Percentiles rank a stretch among this genome's conserved stretches.
Evolutionary conservation across 2,797 vertebrate species (phyloP).

Genomic region (Gambelia wislizenii): DNA sequence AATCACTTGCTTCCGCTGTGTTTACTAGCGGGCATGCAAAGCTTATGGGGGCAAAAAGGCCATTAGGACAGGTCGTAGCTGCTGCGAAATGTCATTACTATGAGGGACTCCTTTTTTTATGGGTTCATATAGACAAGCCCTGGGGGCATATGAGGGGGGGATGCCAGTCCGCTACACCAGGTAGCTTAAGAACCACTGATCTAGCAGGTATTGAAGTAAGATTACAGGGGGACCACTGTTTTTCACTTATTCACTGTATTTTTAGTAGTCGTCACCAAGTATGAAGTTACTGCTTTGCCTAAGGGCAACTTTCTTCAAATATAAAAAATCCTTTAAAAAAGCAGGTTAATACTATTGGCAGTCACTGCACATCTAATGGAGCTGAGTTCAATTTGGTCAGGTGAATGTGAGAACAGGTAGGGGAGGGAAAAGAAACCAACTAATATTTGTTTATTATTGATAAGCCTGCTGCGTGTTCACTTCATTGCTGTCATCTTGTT

Average conservation of each 20-base stretch:
- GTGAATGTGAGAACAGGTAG: neutral
- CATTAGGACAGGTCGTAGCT: no score
- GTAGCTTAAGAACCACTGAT: no score
- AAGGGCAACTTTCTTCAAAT: neutral
- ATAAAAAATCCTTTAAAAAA: neutral
- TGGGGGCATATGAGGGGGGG: no score
- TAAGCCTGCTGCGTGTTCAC: neutral
- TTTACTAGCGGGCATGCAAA: no score
- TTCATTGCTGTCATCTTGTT: neutral
- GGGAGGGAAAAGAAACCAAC: neutral
- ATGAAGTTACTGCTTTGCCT: neutral
- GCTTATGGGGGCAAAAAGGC: no score
- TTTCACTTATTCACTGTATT: neutral
- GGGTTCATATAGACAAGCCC: no score
- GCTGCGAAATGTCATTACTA: no score
- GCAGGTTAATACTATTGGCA: neutral
- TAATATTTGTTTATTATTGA: neutral
- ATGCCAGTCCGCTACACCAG: no score
- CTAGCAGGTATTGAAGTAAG: neutral
- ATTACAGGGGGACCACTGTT: neutral
- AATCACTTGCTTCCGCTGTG: no score
- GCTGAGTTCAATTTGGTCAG: neutral
- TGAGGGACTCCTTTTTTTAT: no score
- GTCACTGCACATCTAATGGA: neutral
- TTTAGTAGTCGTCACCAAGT: neutral